These are phyloP conservation scores for Spodoptera litura DNA, from an alignment of 1,140 invertebrate species.

Conservation along the genomic window DNA sequence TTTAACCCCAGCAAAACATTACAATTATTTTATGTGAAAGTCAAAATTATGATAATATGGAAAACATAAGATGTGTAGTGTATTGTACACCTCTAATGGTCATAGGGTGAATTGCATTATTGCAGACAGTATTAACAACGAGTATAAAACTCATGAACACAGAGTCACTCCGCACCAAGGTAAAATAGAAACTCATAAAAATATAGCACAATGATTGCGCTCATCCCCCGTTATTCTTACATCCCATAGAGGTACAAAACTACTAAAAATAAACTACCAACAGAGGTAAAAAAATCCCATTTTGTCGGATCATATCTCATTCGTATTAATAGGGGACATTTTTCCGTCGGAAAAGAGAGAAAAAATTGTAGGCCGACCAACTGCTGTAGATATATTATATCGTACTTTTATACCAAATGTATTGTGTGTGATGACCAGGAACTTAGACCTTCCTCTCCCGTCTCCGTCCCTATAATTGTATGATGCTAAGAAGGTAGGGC, in stretches of 20 bases:
- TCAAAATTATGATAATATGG: too few relatives aligned
- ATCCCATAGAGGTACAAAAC: slow-evolving; percentile 6
- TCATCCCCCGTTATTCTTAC: neutral
- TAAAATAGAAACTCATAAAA: neutral
- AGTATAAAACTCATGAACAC: too few relatives aligned
- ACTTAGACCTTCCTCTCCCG: slow-evolving; percentile 38
- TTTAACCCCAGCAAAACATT: too few relatives aligned
- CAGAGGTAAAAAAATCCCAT: slow-evolving; percentile 37
- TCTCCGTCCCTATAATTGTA: neutral
- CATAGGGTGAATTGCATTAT: too few relatives aligned
- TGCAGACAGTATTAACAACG: too few relatives aligned
- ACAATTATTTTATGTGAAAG: too few relatives aligned
- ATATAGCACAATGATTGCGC: neutral
- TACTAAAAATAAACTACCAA: slow-evolving; percentile 43
- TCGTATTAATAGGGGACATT: slow-evolving; percentile 68
- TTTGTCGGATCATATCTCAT: slow-evolving; percentile 61
- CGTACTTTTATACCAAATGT: slow-evolving; percentile 59
- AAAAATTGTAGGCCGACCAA: slow-evolving; percentile 31
- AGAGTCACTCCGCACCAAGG: too few relatives aligned
- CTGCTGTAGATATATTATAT: slow-evolving; percentile 56
- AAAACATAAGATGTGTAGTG: too few relatives aligned
- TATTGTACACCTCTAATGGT: too few relatives aligned
- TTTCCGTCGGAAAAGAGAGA: slow-evolving; percentile 56
- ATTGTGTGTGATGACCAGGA: slow-evolving; percentile 61
- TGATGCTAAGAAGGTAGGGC: neutral